Percentiles rank a stretch among this genome's conserved stretches.
Conservation (phyloP, 92 coral and sea anemone genomes). For the Diadumene lineata region DNA sequence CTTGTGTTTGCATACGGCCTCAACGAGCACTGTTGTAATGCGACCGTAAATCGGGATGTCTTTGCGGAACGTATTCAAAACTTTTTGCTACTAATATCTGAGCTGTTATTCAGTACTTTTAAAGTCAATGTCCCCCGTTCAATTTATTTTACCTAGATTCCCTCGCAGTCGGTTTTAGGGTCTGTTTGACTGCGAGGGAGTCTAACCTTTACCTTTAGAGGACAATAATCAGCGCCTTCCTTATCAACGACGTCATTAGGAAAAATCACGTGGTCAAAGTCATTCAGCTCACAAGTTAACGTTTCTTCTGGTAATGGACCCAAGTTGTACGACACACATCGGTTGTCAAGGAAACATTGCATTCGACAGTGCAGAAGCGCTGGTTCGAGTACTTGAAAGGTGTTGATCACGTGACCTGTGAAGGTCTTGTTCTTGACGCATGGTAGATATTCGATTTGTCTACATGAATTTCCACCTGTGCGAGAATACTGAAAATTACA, state of each 20-base stretch:
- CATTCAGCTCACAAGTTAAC: constrained; percentile 8
- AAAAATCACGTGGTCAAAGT: constrained; percentile 3
- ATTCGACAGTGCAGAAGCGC: constrained; percentile 1
- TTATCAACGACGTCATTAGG: constrained; percentile 12
- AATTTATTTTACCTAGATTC: too few relatives aligned
- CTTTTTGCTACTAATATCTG: too few relatives aligned
- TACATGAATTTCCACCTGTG: neutral
- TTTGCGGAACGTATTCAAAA: too few relatives aligned
- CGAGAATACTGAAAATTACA: neutral
- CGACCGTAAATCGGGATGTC: too few relatives aligned
- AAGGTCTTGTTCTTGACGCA: constrained; percentile 5
- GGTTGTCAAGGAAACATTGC: neutral
- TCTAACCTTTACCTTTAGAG: constrained; percentile 7
- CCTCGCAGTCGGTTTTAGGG: too few relatives aligned
- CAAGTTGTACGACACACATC: constrained; percentile 18
- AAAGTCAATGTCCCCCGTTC: too few relatives aligned
- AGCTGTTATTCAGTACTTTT: too few relatives aligned
- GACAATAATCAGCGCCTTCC: constrained; percentile 13
- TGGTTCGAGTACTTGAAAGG: neutral
- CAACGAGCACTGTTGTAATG: too few relatives aligned
- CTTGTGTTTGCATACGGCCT: too few relatives aligned
- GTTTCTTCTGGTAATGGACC: neutral
- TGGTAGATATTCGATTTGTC: neutral
- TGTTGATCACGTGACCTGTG: constrained; percentile 7
- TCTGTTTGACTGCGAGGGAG: too few relatives aligned